Percentiles rank a stretch among this genome's conserved stretches.
These are phyloP conservation scores for Pterostichus madidus DNA, from an alignment of 2,888 invertebrate species.

Conservation along the genomic window DNA sequence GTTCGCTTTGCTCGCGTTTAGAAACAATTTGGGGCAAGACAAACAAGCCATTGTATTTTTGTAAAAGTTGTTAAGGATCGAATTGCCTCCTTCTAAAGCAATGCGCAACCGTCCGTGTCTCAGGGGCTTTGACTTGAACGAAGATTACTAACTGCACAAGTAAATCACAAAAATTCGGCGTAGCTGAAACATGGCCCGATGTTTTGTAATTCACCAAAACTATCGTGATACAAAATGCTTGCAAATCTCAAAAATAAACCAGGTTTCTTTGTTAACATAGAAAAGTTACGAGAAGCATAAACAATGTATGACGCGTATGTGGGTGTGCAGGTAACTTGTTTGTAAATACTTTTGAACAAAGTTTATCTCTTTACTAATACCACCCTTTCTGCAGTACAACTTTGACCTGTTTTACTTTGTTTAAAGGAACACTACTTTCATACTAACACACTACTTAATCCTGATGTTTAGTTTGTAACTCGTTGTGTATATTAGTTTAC, in stretches of 20 bases:
- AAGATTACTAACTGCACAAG: slow-evolving; percentile 35
- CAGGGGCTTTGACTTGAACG: slow-evolving; percentile 23
- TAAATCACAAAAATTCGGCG: slow-evolving; percentile 32
- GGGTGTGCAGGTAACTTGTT: not conserved
- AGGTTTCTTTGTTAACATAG: not conserved
- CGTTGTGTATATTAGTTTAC: no score
- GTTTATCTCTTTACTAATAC: not conserved
- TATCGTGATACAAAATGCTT: slow-evolving; percentile 14
- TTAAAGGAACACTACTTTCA: no score
- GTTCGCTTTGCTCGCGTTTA: no score
- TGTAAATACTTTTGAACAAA: not conserved
- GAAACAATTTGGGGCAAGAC: no score
- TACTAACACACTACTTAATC: no score
- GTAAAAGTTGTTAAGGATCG: no score
- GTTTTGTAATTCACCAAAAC: not conserved
- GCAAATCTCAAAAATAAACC: slow-evolving; percentile 2
- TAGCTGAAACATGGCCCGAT: slow-evolving; percentile 12
- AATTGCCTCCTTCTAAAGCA: not conserved
- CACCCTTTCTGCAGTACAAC: no score
- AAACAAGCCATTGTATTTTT: no score
- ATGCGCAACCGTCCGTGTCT: slow-evolving; percentile 7
- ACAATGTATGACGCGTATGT: not conserved
- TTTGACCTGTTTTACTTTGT: no score
- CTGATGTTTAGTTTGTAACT: no score
- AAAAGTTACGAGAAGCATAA: not conserved